Evolutionary conservation across 1,140 invertebrate genomes (phyloP).

Genomic region (Aphidius ervi): DNA sequence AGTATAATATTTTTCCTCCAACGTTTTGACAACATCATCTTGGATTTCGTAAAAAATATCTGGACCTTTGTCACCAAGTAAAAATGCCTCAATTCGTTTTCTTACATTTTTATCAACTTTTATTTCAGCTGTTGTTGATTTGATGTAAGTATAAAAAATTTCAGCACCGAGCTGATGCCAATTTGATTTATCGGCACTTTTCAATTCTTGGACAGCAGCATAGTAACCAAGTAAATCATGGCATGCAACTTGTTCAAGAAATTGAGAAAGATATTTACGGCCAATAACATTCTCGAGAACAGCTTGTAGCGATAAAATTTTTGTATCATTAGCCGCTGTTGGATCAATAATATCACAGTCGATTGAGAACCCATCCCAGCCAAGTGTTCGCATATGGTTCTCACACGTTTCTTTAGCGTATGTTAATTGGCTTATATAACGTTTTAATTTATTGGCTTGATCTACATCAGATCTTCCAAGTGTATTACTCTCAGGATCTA

Average conservation of each 20-base stretch:
- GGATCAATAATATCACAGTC: constrained; percentile 40
- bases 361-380: constrained; percentile 71
- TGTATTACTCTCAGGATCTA: constrained; percentile 66
- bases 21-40: constrained; percentile 68
- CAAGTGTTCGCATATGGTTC: constrained; percentile 69
- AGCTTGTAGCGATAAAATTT: constrained; percentile 61
- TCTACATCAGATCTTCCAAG: constrained; percentile 65
- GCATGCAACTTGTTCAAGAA: constrained; percentile 75
- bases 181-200: constrained; percentile 64
- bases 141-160: constrained; percentile 84
- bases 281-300: constrained; percentile 69
- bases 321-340: constrained; percentile 33
- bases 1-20: constrained; percentile 86
- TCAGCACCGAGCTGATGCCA: constrained; percentile 86
- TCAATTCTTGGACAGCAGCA: constrained; percentile 81
- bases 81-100: constrained; percentile 82
- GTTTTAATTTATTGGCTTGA: constrained; percentile 67
- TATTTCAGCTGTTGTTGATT: constrained; percentile 71
- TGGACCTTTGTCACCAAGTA: constrained; percentile 80
- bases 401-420: constrained; percentile 82
- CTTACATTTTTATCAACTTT: constrained; percentile 72
- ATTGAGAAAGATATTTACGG: constrained; percentile 71
- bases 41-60: constrained; percentile 87
- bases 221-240: constrained; percentile 81
- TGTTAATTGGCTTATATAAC: constrained; percentile 77